Conservation (phyloP, 37 sponge, comb jelly and placozoan species). For the Spongia lamella region DNA sequence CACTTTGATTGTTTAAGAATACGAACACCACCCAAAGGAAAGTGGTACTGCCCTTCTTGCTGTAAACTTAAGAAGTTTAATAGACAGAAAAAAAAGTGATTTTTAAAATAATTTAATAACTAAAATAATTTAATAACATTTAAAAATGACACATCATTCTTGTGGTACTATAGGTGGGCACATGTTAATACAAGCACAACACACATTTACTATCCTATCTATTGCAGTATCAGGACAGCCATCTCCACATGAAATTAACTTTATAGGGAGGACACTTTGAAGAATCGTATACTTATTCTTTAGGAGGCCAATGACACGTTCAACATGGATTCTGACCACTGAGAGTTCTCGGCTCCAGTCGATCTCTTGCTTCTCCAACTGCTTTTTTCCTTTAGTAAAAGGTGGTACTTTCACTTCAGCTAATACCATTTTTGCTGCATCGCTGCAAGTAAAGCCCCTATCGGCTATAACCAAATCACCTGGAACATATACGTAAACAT, state of each 20-base stretch:
- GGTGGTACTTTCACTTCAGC: constrained; percentile 38
- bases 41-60: constrained; percentile 69
- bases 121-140: not conserved
- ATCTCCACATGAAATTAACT: not conserved
- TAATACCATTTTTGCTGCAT: constrained; percentile 22
- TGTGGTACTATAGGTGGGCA: constrained; percentile 25
- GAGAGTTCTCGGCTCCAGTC: constrained; percentile 31
- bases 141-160: not conserved
- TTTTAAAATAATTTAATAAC: not conserved
- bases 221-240: not conserved
- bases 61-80: constrained; percentile 21
- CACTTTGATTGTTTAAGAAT: constrained; percentile 44
- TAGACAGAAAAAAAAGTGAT: constrained; percentile 13
- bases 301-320: constrained; percentile 27
- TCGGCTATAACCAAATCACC: constrained; percentile 54
- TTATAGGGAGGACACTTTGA: constrained; percentile 9
- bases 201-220: constrained; percentile 40
- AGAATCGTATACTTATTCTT: constrained; percentile 28
- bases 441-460: constrained; percentile 49
- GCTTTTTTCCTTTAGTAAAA: constrained; percentile 44
- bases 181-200: constrained; percentile 30
- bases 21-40: constrained; percentile 2
- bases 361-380: constrained; percentile 18
- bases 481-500: not conserved
- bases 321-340: constrained; percentile 37